Base-by-base conservation (phyloP, 2,113 vertebrate genomes). In the Carollia perspicillata region DNA sequence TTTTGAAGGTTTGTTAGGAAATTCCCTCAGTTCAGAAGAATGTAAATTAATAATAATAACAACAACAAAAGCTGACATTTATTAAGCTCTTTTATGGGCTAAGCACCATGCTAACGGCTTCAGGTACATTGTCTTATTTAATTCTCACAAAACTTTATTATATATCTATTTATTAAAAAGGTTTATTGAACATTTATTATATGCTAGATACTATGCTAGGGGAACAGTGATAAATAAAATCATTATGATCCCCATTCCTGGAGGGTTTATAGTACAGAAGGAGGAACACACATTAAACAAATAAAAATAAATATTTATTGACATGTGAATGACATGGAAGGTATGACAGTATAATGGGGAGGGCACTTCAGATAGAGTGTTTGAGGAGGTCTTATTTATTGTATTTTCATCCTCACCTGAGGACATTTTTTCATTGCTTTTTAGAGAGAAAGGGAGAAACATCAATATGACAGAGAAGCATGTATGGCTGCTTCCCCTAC, bases 241-340 rank as follows among this genome's bases (percentile, higher is more conserved):
- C 37, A 5, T 71, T 28, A 30, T 35, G 13, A 22, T 95, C 28
- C 47, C 3, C 95, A 22, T 8, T 92, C 44, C 49, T 35, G 8
- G 37, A 75, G 6, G 72, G 13, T 44, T 77, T 89, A 89, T 16
- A 3, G 23, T 77, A 37, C 30, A 86, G 35, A 35, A 47, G 40
- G 63, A 92, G 58, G 90, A 96, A 88, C 8, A 63, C 35, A 90
- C 26, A 44, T 89, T 88, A 90, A 75, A 79, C 30, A 89, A 89
- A 91, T 80, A 88, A 65, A 95, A 97, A 97, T 97, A 97, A 97
- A 95, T 95, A 94, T 72, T 87, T 83, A 86, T 72, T 55, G 75
- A 35, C 40, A 93, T 28, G 16, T 3, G 40, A 80, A 87, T 35
- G 71, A 75, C 35, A 60, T 44, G 13, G 28, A 69, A 83, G 7